These are phyloP conservation scores for Hypena proboscidalis DNA, from an alignment of 2,888 invertebrate species.

Conservation along the genomic window DNA sequence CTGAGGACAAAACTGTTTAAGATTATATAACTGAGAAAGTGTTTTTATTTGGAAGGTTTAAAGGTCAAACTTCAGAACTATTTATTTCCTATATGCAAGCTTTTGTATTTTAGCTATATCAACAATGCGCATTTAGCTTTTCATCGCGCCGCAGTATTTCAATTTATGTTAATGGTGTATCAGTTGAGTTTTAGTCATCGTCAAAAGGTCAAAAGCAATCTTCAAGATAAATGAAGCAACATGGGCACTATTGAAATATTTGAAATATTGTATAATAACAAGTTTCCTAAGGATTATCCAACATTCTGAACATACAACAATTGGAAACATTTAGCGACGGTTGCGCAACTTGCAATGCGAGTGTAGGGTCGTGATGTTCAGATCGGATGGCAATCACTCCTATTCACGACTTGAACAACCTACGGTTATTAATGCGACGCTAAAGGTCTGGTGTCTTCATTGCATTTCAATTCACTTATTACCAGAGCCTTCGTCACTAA, in stretches of 20 bases:
- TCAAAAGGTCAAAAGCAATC: conserved; percentile 24
- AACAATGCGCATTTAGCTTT: no score
- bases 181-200: conserved; percentile 9
- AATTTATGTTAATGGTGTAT: conserved; percentile 18
- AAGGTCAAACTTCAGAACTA: no score
- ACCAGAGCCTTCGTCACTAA: conserved; percentile 39
- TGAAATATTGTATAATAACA: conserved; percentile 29
- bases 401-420: conserved; percentile 70
- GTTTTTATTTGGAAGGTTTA: neutral
- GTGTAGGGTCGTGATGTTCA: conserved; percentile 67
- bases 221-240: conserved; percentile 30
- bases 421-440: conserved; percentile 61
- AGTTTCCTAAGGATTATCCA: conserved; percentile 29
- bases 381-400: conserved; percentile 75
- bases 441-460: conserved; percentile 60
- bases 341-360: conserved; percentile 55
- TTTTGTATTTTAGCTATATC: no score
- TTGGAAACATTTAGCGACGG: conserved; percentile 71
- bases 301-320: conserved; percentile 48
- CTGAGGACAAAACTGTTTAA: conserved; percentile 67
- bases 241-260: conserved; percentile 22
- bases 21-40: neutral
- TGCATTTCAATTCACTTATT: conserved; percentile 34
- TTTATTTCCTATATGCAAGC: no score
- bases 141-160: conserved; percentile 4